Evolutionary conservation across 2,113 vertebrate species (phyloP), one percentile per base, ranked within the genome.

Genomic region (Oncorhynchus kisutch): DNA sequence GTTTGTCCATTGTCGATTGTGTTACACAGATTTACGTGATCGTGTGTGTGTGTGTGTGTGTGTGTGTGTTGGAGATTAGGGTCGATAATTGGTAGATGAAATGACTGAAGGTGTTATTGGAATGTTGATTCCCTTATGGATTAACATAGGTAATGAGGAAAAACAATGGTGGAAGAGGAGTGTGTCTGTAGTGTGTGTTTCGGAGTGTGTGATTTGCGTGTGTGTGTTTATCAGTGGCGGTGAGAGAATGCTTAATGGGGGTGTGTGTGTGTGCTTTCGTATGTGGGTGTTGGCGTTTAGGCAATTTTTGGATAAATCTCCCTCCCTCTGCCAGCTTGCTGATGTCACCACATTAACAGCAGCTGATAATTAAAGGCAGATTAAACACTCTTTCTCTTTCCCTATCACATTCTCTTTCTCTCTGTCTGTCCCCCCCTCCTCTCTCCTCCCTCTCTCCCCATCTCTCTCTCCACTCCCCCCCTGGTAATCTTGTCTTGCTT

Each of bases 261-360:
- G 14, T 54, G 70, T 71, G 24, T 45, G 34, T 74, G 62, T 74
- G 29, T 71, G 49, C 34, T 34, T 34, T 34, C 1, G 34, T 34
- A 34, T 34, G 67, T 51, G 45, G 29, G 39, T 18, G 51, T 67
- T 20, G 64, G 31, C 25, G 25, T 13, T 62, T 59, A 13, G 8
- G 3, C 69, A 86, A 86, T 88, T 82, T 73, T 70, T 71, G 51
- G 77, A 77, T 66, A 49, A 71, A 87, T 90, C 85, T 87, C 51
- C 39, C 49, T 75, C 67, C 54, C 54, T 27, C 77, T 72, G 25
- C 77, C 73, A 77, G 51, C 49, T 3, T 81, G 86, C 86, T 85
- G 87, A 85, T 85, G 82, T 82, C 78, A 65, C 81, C 65, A 59
- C 76, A 85, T 89, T 90, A 89, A 80, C 81, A 82, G 83, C 81